phyloP scores from a whole-genome alignment of 2,888 invertebrate species.

The Oligia fasciuncula region DNA sequence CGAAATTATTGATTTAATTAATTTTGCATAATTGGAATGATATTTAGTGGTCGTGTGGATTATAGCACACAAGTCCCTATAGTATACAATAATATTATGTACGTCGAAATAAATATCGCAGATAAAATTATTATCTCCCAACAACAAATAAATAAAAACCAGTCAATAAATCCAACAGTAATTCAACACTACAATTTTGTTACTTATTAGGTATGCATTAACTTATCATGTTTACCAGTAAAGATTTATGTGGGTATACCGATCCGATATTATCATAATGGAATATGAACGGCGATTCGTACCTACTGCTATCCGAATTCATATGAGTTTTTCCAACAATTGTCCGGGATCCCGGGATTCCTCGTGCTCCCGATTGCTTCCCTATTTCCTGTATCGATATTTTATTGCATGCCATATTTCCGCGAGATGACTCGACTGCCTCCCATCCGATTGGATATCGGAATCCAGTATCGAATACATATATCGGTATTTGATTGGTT shows the following conservation, averaged over 20 bases:
- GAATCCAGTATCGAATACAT: conserved; percentile 69
- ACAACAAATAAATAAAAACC: conserved; percentile 40
- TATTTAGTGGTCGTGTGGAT: neutral
- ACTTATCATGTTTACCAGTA: conserved; percentile 64
- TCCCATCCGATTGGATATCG: conserved; percentile 79
- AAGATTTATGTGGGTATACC: conserved; percentile 62
- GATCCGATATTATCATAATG: conserved; percentile 67
- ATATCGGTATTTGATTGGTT: conserved; percentile 85
- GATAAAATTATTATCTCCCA: conserved; percentile 7
- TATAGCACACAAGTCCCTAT: neutral
- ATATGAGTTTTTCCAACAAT: conserved; percentile 74
- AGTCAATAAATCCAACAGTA: conserved; percentile 48
- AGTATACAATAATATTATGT: too few species aligned
- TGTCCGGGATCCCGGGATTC: conserved; percentile 76
- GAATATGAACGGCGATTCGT: conserved; percentile 65
- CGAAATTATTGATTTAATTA: conserved; percentile 25
- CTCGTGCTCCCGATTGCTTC: conserved; percentile 79
- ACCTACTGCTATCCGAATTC: conserved; percentile 68
- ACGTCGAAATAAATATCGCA: conserved; percentile 11
- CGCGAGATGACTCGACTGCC: conserved; percentile 77
- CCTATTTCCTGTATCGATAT: conserved; percentile 84
- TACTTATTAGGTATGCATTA: conserved; percentile 59
- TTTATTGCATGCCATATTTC: conserved; percentile 88
- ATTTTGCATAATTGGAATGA: neutral
- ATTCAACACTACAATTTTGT: conserved; percentile 45